phyloP scores from a whole-genome alignment of 92 coral and sea anemone genomes.

The Pocillopora grandis region DNA sequence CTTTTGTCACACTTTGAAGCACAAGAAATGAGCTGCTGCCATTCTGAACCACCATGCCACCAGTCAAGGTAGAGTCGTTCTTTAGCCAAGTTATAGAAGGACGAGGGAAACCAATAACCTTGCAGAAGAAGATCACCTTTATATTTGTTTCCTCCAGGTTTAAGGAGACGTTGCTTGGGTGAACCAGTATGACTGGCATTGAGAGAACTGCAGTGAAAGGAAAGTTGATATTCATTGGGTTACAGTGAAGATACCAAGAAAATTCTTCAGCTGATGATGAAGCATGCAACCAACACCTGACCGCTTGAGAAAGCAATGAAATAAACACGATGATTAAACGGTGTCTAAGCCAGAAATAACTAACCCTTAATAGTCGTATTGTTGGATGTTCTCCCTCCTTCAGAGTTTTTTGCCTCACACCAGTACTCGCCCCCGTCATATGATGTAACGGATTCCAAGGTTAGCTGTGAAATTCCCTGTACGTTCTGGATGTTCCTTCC shows the following conservation, averaged over 20 bases:
- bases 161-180: slow-evolving; percentile 8
- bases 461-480: slow-evolving; percentile 6
- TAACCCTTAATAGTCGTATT: neutral
- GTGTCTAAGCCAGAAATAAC: no score
- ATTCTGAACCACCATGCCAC: slow-evolving; percentile 8
- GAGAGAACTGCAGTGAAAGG: neutral
- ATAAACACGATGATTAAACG: neutral
- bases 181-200: slow-evolving; percentile 20
- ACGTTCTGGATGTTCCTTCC: neutral
- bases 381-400: slow-evolving; percentile 4
- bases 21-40: slow-evolving; percentile 18
- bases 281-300: no score
- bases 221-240: neutral
- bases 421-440: slow-evolving; percentile 38
- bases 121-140: slow-evolving; percentile 19
- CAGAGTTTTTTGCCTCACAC: slow-evolving; percentile 44
- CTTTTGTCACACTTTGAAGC: neutral
- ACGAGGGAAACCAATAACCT: slow-evolving; percentile 43
- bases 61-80: slow-evolving; percentile 7
- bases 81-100: slow-evolving; percentile 45
- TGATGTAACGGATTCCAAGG: slow-evolving; percentile 16
- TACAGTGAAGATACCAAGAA: neutral
- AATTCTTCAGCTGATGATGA: no score
- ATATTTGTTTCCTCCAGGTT: neutral
- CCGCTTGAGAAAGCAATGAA: neutral